Percentiles rank a stretch among this genome's conserved stretches.
Evolutionary conservation across 2,113 vertebrate genomes (phyloP).

Genomic region (Dicrurus megarhynchus): DNA sequence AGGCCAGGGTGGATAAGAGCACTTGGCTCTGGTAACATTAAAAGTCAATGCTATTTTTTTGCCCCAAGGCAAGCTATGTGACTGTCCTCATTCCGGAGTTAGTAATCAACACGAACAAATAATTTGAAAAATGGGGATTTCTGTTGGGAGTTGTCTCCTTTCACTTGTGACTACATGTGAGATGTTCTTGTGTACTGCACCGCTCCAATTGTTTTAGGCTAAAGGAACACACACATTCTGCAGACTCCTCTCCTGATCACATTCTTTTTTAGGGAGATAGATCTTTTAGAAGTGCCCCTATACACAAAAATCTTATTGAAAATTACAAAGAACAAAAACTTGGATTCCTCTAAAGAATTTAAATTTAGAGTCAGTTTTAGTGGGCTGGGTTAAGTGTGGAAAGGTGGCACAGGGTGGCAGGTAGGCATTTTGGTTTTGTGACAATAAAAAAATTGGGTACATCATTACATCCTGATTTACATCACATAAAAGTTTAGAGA

Average conservation of each 20-base stretch:
- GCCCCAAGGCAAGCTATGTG: rapidly evolving
- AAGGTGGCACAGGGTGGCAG: neutral
- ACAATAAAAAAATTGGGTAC: neutral
- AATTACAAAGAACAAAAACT: neutral
- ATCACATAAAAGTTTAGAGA: neutral
- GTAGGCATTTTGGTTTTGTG: neutral
- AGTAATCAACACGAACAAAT: neutral
- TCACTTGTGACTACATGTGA: rapidly evolving
- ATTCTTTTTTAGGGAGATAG: neutral
- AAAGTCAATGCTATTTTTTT: rapidly evolving
- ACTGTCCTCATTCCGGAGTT: neutral
- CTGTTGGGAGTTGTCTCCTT: neutral
- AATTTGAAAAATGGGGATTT: neutral
- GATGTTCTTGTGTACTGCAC: neutral
- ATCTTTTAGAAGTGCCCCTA: neutral
- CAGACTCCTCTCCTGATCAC: rapidly evolving
- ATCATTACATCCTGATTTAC: neutral
- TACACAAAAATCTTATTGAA: neutral
- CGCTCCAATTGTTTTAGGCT: neutral
- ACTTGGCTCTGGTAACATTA: neutral
- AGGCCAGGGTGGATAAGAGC: neutral
- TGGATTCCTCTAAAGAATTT: neutral
- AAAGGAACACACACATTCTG: rapidly evolving
- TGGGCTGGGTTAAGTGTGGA: neutral
- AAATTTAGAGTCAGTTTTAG: neutral